Evolutionary conservation across 2,888 invertebrate genomes (phyloP).

Genomic region (Macaria notata): DNA sequence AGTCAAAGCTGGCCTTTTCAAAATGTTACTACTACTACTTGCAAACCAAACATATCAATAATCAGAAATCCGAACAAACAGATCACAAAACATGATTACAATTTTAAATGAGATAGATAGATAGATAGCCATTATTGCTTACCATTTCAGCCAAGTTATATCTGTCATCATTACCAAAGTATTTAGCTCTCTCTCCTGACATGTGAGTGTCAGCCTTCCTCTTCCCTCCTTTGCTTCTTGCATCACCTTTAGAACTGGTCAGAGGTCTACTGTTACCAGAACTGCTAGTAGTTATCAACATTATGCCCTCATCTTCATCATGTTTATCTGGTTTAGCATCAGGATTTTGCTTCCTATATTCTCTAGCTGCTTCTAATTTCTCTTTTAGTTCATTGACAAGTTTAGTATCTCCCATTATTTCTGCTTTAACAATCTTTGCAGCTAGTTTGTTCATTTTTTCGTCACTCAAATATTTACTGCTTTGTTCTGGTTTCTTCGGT

Average conservation of each 20-base stretch:
- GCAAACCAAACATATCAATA: too few relatives aligned
- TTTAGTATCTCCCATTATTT: conserved; percentile 92
- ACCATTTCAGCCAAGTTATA: conserved; percentile 93
- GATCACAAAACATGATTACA: neutral
- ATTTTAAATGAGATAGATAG: neutral
- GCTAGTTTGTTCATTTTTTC: conserved; percentile 95
- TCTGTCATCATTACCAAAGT: conserved; percentile 95
- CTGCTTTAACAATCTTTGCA: conserved; percentile 96
- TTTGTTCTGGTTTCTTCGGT: conserved; percentile 27
- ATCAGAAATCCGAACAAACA: neutral
- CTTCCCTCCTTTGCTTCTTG: conserved; percentile 68
- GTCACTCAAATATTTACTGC: conserved; percentile 82
- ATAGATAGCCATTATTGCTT: conserved; percentile 32
- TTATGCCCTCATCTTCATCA: conserved; percentile 77
- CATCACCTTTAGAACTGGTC: conserved; percentile 62
- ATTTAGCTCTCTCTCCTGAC: conserved; percentile 88
- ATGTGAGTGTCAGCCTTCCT: conserved; percentile 87
- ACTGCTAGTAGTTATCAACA: conserved; percentile 86
- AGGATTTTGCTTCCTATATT: conserved; percentile 71
- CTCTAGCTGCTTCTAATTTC: conserved; percentile 88
- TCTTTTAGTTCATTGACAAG: conserved; percentile 86
- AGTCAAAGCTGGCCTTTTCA: too few relatives aligned
- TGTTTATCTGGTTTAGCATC: conserved; percentile 42
- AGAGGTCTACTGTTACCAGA: conserved; percentile 88
- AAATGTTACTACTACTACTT: too few relatives aligned